Conservation (phyloP, 2,113 vertebrate genomes). For the Cavia aperea region DNA sequence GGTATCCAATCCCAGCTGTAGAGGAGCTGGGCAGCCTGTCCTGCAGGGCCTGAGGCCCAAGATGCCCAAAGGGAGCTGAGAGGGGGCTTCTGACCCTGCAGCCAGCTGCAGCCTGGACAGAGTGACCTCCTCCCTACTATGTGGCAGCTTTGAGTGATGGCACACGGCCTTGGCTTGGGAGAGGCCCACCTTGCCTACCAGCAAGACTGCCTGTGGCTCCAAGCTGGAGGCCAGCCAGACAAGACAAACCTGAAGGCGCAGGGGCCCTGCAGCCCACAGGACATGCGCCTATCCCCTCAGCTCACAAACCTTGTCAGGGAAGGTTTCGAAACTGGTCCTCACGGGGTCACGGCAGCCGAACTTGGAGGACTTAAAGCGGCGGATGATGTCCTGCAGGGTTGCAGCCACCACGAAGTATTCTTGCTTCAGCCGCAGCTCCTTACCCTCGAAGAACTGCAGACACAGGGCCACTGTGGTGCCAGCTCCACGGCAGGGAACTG, state of each 20-base stretch:
- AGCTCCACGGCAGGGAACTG: neutral
- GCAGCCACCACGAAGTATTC: constrained; percentile 91
- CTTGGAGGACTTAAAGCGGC: constrained; percentile 89
- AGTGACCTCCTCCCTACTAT: no score
- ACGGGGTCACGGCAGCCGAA: constrained; percentile 87
- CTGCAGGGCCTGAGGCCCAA: neutral
- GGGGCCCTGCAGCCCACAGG: neutral
- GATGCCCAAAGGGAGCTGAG: no score
- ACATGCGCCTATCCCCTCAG: neutral
- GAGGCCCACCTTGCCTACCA: neutral
- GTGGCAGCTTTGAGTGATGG: neutral
- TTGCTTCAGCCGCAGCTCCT: constrained; percentile 89
- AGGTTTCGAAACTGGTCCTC: constrained; percentile 84
- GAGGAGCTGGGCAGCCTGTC: neutral
- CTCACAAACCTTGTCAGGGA: constrained; percentile 83
- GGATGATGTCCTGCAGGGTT: constrained; percentile 88
- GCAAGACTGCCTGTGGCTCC: no score
- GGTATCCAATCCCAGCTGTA: neutral
- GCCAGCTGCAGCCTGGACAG: neutral
- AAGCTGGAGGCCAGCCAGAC: neutral
- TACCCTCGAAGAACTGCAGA: constrained; percentile 87
- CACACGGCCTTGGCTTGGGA: accelerated
- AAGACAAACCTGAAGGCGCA: neutral
- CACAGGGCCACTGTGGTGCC: accelerated
- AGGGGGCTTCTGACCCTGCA: neutral